Conservation (phyloP, 1,140 invertebrate species). For the Monochamus saltuarius region DNA sequence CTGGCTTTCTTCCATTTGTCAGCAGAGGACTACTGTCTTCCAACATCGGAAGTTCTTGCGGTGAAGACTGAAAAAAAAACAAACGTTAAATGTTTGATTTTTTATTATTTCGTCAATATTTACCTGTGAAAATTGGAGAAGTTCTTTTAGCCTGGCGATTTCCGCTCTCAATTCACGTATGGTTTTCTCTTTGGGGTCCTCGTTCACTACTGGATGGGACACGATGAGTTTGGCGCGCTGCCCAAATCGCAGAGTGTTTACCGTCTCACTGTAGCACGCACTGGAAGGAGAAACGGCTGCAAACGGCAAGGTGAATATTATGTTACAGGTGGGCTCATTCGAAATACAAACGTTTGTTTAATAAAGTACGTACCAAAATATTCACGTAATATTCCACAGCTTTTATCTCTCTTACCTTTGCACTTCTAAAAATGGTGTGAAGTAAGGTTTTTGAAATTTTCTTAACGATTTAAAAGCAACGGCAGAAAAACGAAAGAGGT, state of each 20-base stretch:
- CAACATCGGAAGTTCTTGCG: no score
- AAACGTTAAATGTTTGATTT: constrained; percentile 2
- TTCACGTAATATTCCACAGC: no score
- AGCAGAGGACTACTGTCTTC: no score
- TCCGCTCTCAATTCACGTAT: constrained; percentile 60
- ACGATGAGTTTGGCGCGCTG: constrained; percentile 69
- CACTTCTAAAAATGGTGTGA: no score
- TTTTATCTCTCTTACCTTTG: no score
- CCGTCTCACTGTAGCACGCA: constrained; percentile 68
- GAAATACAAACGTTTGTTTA: no score
- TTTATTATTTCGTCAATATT: not conserved
- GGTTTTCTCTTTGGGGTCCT: constrained; percentile 61
- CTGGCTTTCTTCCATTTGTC: no score
- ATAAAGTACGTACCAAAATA: no score
- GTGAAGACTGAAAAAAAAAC: constrained; percentile 12
- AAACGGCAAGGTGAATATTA: constrained; percentile 38
- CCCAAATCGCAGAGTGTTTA: constrained; percentile 70
- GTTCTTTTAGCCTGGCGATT: constrained; percentile 57
- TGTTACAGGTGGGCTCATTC: no score
- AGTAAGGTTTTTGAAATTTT: no score
- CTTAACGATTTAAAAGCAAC: no score
- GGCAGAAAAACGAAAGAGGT: no score
- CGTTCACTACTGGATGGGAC: constrained; percentile 62
- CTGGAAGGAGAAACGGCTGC: constrained; percentile 69
- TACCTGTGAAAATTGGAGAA: constrained; percentile 37